phyloP scores from a whole-genome alignment of 1,140 invertebrate genomes.

The Pissodes strobi region DNA sequence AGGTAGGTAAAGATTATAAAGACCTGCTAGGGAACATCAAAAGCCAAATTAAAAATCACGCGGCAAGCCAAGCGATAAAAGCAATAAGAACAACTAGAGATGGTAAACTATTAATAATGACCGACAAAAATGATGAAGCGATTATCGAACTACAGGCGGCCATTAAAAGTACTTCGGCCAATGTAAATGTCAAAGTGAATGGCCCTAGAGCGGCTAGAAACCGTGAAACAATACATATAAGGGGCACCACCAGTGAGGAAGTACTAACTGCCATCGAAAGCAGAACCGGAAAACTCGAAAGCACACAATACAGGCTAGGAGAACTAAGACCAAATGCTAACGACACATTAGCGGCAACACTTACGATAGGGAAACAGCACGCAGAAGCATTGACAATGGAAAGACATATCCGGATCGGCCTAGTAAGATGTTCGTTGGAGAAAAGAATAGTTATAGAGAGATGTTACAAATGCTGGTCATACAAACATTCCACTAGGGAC shows the following conservation, averaged over 20 bases:
- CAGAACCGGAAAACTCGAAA: not conserved
- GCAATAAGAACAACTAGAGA: not conserved
- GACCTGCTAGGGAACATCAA: not conserved
- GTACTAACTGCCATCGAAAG: not conserved
- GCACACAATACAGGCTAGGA: not conserved
- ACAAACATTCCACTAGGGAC: conserved; percentile 11
- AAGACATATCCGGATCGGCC: conserved; percentile 16
- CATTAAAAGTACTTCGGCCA: not conserved
- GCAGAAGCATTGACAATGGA: not conserved
- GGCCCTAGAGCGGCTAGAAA: not conserved
- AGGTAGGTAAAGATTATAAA: not conserved
- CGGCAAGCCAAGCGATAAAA: not conserved
- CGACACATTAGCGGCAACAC: not conserved
- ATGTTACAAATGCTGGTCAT: conserved; percentile 27
- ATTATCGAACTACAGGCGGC: not conserved
- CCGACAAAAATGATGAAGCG: not conserved
- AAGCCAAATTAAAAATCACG: not conserved
- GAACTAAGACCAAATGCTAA: too few relatives aligned
- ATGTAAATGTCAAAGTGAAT: not conserved
- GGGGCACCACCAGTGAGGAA: conserved; percentile 2
- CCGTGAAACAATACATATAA: not conserved
- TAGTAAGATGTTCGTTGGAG: conserved; percentile 13
- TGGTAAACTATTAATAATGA: too few relatives aligned
- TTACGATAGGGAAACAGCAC: not conserved
- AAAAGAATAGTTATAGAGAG: conserved; percentile 8